Evolutionary conservation across 2,797 vertebrate species (phyloP), one percentile per base, ranked within the genome.

Genomic region (Falco concolor): DNA sequence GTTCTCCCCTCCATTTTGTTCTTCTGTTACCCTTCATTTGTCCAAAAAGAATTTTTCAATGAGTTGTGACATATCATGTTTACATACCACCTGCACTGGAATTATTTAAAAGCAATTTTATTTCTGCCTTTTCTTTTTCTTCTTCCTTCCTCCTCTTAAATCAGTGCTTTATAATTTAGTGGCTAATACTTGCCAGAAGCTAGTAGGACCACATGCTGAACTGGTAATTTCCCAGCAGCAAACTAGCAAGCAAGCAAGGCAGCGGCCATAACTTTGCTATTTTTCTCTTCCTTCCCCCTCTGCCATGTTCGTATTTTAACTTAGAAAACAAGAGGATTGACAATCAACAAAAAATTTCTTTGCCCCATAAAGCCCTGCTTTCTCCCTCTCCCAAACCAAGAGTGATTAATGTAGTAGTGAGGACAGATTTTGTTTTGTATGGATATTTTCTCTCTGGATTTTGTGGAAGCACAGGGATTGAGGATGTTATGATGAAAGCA

Each of bases 41-140:
- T n/a, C 57, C 76, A 65, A 0, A 77, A 57, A 64, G 57, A 67
- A 15, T 84, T 91, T 83, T 72, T 87, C 44, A 70, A 0, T 49
- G 79, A 68, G 42, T 75, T 1, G 3, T 78, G 61, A 78, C 0
- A 0, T 91, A 45, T 78, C 79, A 65, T 91, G 76, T 90, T 78
- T 94, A 57, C 9, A 0, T 24, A 60, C 68, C 61, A 70, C 85
- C 79, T 95, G 75, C 76, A 45, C 12, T 68, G 59, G 24, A 78
- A 50, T 90, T 84, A 61, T 52, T 91, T 91, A 74, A 91, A 88
- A 95, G 82, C 72, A 77, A 9, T 96, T 96, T 95, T 86, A 86
- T 87, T 83, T 49, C 69, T 93, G 72, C 25, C 9, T 93, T 91
- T 86, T 80, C 45, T 74, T 85, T 67, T 85, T 57, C 61, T 78